Percentiles rank a stretch among this genome's conserved stretches.
These are phyloP conservation scores for Mythimna ferrago DNA, from an alignment of 2,888 invertebrate genomes.

Conservation along the genomic window DNA sequence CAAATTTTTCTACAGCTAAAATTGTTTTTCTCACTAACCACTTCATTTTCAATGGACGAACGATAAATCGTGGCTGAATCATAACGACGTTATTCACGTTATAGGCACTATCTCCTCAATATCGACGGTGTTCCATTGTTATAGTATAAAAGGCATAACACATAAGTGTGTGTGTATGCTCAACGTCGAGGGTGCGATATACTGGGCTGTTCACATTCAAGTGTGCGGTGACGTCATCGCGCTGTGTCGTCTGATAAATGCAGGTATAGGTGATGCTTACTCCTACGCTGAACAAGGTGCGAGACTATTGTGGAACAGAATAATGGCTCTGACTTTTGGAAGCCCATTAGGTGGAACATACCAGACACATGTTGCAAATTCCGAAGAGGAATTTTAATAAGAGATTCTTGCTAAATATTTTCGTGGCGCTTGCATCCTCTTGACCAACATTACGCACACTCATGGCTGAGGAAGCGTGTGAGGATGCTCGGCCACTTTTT, in stretches of 20 bases:
- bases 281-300: slow-evolving; percentile 41
- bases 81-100: slow-evolving; percentile 7
- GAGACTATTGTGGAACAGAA: slow-evolving; percentile 22
- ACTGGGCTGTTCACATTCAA: slow-evolving; percentile 31
- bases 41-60: slow-evolving; percentile 5
- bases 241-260: slow-evolving; percentile 39
- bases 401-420: not conserved
- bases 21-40: not conserved
- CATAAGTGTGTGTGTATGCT: slow-evolving; percentile 34
- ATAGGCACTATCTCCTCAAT: slow-evolving; percentile 41
- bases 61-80: slow-evolving; percentile 15
- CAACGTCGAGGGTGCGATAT: slow-evolving; percentile 39
- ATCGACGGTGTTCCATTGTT: slow-evolving; percentile 48
- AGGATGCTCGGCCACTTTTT: slow-evolving; percentile 45
- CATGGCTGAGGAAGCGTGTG: slow-evolving; percentile 45
- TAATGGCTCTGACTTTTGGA: slow-evolving; percentile 16
- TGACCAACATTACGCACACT: slow-evolving; percentile 29
- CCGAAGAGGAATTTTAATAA: not conserved
- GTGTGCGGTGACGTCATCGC: slow-evolving; percentile 58
- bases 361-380: not conserved
- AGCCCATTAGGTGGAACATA: slow-evolving; percentile 14
- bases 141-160: slow-evolving; percentile 46
- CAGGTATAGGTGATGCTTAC: slow-evolving; percentile 37
- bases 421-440: slow-evolving; percentile 25
- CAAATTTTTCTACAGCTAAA: too few relatives aligned